phyloP scores from a whole-genome alignment of 2,797 vertebrate species.

The Fratercula arctica region DNA sequence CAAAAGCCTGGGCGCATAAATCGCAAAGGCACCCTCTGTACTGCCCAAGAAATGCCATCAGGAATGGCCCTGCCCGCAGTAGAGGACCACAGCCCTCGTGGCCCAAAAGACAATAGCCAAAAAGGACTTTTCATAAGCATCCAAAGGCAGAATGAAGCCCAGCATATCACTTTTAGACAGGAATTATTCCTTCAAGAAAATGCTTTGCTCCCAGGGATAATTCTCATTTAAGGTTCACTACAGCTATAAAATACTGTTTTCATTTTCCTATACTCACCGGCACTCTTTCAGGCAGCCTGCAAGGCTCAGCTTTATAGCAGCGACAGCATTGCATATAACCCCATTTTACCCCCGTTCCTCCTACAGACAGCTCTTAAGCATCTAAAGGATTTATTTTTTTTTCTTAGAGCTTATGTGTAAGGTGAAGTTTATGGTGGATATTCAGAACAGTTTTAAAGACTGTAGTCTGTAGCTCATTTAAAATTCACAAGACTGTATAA shows the following conservation, averaged over 20 bases:
- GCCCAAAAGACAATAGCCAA: not conserved
- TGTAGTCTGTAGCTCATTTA: not conserved
- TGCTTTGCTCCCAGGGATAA: not conserved
- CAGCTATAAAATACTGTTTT: not conserved
- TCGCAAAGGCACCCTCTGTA: not conserved
- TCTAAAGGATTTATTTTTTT: not conserved
- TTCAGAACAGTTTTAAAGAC: not conserved
- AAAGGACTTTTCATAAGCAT: not conserved
- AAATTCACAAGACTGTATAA: not conserved
- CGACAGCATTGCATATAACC: not conserved
- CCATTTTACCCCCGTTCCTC: not conserved
- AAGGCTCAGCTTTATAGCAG: not conserved
- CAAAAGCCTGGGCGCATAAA: not conserved
- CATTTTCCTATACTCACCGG: not conserved
- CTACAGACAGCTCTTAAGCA: not conserved
- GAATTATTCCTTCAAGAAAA: not conserved
- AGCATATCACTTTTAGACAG: not conserved
- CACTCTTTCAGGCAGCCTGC: not conserved
- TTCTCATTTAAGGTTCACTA: not conserved
- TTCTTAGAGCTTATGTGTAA: not conserved
- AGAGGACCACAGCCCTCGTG: fast-evolving
- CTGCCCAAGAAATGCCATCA: not conserved
- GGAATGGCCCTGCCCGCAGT: not conserved
- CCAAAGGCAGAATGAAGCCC: not conserved
- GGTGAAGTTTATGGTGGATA: not conserved